Evolutionary conservation across 2,888 invertebrate species (phyloP).

Genomic region (Drosophila anomalipes): DNA sequence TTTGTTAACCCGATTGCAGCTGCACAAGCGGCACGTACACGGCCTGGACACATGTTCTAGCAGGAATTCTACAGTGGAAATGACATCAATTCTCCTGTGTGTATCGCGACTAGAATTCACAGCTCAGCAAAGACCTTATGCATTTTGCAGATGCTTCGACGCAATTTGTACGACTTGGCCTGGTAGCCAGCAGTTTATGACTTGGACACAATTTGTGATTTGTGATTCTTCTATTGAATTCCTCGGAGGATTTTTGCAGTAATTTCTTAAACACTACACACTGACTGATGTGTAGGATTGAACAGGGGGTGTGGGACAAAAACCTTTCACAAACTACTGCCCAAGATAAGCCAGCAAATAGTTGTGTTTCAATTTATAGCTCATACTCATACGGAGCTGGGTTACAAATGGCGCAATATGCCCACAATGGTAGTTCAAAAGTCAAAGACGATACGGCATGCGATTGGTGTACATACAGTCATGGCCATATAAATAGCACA

Average conservation of each 20-base stretch:
- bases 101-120: constrained; percentile 36
- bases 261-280: constrained; percentile 30
- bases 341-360: constrained; percentile 19
- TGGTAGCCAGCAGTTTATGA: constrained; percentile 39
- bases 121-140: constrained; percentile 25
- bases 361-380: constrained; percentile 32
- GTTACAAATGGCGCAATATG: constrained; percentile 1
- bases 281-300: not conserved
- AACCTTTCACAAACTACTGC: not conserved
- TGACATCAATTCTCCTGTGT: constrained; percentile 81
- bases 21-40: constrained; percentile 64
- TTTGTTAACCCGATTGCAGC: constrained; percentile 36
- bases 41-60: constrained; percentile 82
- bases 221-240: constrained; percentile 43
- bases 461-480: constrained; percentile 28
- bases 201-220: constrained; percentile 51
- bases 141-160: constrained; percentile 60
- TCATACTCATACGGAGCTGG: too few relatives aligned
- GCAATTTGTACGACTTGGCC: constrained; percentile 63
- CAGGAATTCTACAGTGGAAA: constrained; percentile 81
- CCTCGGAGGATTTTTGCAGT: constrained; percentile 28
- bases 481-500: not conserved
- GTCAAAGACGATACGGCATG: constrained; percentile 54
- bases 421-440: constrained; percentile 27
- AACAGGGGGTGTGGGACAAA: not conserved